Percentiles rank a stretch among this genome's conserved stretches.
Conservation (phyloP, 1,140 invertebrate genomes). For the Portunus trituberculatus region DNA sequence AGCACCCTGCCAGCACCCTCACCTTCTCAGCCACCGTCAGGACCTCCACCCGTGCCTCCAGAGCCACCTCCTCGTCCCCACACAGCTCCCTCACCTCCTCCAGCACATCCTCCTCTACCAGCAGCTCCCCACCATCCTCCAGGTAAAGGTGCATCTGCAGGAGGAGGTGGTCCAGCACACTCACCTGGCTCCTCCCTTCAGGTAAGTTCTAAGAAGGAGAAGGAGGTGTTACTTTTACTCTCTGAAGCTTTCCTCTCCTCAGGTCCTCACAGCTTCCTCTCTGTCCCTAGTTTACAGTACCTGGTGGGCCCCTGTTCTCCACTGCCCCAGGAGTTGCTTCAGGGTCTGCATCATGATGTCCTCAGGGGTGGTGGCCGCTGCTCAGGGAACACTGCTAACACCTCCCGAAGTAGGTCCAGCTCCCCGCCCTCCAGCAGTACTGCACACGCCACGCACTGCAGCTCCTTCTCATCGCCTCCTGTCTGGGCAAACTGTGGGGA, state of each 20-base stretch:
- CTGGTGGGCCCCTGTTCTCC: neutral
- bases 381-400: constrained; percentile 60
- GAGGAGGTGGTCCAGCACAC: constrained; percentile 46
- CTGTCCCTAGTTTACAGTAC: no score
- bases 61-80: constrained; percentile 45
- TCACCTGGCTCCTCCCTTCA: neutral
- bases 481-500: constrained; percentile 55
- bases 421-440: constrained; percentile 59
- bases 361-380: constrained; percentile 49
- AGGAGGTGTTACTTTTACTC: neutral
- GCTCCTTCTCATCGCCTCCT: constrained; percentile 37
- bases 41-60: constrained; percentile 42
- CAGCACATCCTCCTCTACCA: constrained; percentile 66
- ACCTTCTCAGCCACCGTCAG: constrained; percentile 64
- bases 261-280: no score
- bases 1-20: neutral
- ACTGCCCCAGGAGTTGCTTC: neutral
- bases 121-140: constrained; percentile 57
- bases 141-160: constrained; percentile 44
- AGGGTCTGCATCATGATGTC: constrained; percentile 57
- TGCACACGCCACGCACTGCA: constrained; percentile 31
- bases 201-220: neutral
- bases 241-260: no score
- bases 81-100: constrained; percentile 47
- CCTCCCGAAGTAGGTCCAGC: constrained; percentile 10